Percentiles rank a stretch among this genome's conserved stretches.
Conservation (phyloP, 2,113 vertebrate genomes). For the Lophochroa leadbeateri region DNA sequence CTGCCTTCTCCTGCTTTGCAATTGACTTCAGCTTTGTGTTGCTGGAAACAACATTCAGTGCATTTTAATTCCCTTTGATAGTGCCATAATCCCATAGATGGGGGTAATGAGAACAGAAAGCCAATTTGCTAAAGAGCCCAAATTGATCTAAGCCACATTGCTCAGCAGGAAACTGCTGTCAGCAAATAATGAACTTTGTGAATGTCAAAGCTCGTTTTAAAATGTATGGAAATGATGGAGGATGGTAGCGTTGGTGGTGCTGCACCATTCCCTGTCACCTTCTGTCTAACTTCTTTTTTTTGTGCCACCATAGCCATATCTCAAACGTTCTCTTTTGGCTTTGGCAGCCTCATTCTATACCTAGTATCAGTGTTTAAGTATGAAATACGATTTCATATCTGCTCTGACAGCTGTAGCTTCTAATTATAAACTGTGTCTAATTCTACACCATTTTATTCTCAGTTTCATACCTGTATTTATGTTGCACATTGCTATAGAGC, state of each 20-base stretch:
- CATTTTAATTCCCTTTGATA: conserved; percentile 32
- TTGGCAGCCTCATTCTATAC: background rate
- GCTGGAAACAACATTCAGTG: background rate
- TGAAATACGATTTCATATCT: conserved; percentile 40
- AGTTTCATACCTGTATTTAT: conserved; percentile 59
- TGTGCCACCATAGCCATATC: background rate
- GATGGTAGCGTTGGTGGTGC: background rate
- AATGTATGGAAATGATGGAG: background rate
- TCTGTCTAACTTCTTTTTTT: background rate
- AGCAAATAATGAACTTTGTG: background rate
- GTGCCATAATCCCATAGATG: background rate
- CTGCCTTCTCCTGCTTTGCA: background rate
- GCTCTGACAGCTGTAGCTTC: conserved; percentile 50
- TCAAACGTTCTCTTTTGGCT: background rate
- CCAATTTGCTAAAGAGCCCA: conserved; percentile 47
- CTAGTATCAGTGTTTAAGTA: conserved; percentile 26
- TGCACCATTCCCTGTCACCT: background rate
- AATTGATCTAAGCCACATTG: conserved; percentile 21
- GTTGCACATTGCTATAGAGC: conserved; percentile 43
- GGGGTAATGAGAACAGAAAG: conserved; percentile 19
- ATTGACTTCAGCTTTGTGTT: background rate
- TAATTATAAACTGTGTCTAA: conserved; percentile 53
- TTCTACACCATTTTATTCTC: conserved; percentile 29
- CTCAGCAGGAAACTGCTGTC: conserved; percentile 27
- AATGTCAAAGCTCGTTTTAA: background rate